A percentile compares a stretch with the other conserved stretches of the same genome.
Evolutionary conservation across 2,797 vertebrate species (phyloP).

Genomic region (Calcarius lapponicus): DNA sequence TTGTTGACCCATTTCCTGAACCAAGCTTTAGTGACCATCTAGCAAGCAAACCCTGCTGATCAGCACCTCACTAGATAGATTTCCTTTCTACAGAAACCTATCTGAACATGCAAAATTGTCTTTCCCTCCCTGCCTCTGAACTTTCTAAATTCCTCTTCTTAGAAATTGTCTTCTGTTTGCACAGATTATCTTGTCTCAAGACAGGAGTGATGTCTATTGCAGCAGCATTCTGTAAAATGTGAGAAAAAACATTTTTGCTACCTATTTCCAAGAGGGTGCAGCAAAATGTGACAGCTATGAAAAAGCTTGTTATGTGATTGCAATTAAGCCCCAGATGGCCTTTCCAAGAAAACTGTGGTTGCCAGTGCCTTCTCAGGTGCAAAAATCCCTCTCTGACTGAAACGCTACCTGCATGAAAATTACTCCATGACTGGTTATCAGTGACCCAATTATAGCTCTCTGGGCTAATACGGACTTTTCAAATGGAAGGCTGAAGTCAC

Average conservation of each 20-base stretch:
- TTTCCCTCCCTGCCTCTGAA: background rate
- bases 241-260: background rate
- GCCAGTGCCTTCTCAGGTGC: background rate
- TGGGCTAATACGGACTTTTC: background rate
- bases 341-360: background rate
- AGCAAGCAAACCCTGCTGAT: background rate
- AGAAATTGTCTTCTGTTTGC: background rate
- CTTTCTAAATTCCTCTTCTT: background rate
- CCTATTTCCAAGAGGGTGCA: rapidly evolving
- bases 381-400: background rate
- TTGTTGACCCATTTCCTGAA: background rate
- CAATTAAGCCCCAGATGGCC: background rate
- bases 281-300: background rate
- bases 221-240: background rate
- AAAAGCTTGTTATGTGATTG: background rate
- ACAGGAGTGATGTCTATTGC: background rate
- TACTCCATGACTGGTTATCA: background rate
- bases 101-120: background rate
- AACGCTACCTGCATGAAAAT: background rate
- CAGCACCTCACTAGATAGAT: background rate
- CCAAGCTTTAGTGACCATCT: background rate
- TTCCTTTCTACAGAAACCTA: background rate
- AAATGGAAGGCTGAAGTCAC: background rate
- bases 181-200: background rate
- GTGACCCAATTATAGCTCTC: background rate